Evolutionary conservation across 2,113 vertebrate species (phyloP).

Genomic region (Diglossa brunneiventris): DNA sequence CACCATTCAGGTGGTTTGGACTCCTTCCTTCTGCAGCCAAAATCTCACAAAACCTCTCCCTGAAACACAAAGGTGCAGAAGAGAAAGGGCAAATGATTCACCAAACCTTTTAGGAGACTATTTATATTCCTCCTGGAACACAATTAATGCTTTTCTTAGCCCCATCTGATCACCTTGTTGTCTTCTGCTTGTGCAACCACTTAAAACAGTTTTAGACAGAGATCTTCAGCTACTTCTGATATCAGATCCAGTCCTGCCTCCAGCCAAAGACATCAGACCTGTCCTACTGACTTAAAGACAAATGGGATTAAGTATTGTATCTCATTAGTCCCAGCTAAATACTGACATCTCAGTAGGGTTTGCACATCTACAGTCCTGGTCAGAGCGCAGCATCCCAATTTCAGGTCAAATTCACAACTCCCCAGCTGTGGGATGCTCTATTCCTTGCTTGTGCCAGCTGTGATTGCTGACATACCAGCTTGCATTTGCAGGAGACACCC

Average conservation of each 20-base stretch:
- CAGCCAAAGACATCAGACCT: neutral
- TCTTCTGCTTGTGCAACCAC: slow-evolving; percentile 11
- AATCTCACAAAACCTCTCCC: slow-evolving; percentile 21
- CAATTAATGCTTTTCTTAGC: slow-evolving; percentile 40
- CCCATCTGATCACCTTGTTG: slow-evolving; percentile 38
- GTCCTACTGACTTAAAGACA: neutral
- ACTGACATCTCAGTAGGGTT: neutral
- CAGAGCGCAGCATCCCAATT: neutral
- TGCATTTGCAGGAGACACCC: neutral
- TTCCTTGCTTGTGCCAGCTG: neutral
- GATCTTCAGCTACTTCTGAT: neutral
- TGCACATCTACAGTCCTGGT: rapidly evolving
- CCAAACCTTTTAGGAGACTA: slow-evolving; percentile 5
- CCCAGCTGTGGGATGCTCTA: neutral
- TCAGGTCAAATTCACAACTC: neutral
- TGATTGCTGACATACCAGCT: neutral
- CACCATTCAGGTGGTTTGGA: slow-evolving; percentile 23
- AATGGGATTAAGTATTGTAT: neutral
- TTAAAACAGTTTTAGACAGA: slow-evolving; percentile 6
- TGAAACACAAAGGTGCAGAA: slow-evolving; percentile 11
- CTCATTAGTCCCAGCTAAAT: neutral
- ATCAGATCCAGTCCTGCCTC: neutral
- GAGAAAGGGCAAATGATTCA: slow-evolving; percentile 56
- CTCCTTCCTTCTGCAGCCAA: slow-evolving; percentile 43
- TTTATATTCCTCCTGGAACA: slow-evolving; percentile 21